Evolutionary conservation across 1,140 invertebrate genomes (phyloP).

Genomic region (Drosophila lowei): DNA sequence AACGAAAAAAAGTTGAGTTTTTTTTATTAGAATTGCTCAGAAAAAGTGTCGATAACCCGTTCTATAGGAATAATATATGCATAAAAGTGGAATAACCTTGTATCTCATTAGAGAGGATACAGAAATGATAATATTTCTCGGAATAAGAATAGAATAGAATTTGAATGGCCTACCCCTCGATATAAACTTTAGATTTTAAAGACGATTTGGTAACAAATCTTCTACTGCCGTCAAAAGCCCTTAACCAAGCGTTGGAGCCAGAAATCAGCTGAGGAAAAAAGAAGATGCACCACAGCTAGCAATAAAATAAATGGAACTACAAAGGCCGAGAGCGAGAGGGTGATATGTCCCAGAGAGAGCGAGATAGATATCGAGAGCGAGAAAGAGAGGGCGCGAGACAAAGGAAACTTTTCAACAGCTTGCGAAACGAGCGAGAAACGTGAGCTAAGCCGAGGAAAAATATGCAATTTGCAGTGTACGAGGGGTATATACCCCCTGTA

Average conservation of each 20-base stretch:
- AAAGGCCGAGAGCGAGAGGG: slow-evolving; percentile 24
- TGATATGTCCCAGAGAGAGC: slow-evolving; percentile 1
- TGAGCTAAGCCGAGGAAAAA: slow-evolving; percentile 58
- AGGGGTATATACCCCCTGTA: not conserved
- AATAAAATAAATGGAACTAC: slow-evolving; percentile 51
- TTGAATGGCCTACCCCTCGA: too few relatives aligned
- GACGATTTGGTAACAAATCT: too few relatives aligned
- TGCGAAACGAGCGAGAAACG: slow-evolving; percentile 63
- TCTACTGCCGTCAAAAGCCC: too few relatives aligned
- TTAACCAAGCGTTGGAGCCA: not conserved
- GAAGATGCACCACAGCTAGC: slow-evolving; percentile 26
- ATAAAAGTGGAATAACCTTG: too few relatives aligned
- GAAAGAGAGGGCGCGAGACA: slow-evolving; percentile 26
- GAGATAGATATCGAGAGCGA: not conserved
- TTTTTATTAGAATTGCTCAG: too few relatives aligned
- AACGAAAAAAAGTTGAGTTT: too few relatives aligned
- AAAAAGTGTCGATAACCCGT: too few relatives aligned
- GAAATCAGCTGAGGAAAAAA: not conserved
- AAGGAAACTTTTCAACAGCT: slow-evolving; percentile 64
- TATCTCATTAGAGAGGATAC: too few relatives aligned
- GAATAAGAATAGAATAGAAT: too few relatives aligned
- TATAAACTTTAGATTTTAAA: too few relatives aligned
- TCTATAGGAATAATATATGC: too few relatives aligned
- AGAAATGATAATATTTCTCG: too few relatives aligned
- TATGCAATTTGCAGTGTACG: slow-evolving; percentile 49